Percentiles rank a stretch among this genome's conserved stretches.
These are phyloP conservation scores for Turdus rufiventris DNA, from an alignment of 2,113 vertebrate genomes.

Conservation along the genomic window DNA sequence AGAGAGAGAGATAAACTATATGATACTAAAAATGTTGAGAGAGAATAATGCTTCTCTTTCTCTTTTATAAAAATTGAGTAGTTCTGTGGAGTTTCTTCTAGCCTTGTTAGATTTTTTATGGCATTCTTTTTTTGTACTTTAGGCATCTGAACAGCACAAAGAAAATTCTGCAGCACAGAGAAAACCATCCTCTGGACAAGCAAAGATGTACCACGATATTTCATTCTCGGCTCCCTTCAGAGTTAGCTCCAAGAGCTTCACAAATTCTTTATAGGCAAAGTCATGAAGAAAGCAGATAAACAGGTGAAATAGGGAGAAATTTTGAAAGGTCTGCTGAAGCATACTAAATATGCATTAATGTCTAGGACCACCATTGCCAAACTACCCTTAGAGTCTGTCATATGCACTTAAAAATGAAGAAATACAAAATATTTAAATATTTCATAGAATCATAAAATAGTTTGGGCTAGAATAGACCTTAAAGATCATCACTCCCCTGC, in stretches of 20 bases:
- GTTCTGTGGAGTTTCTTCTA: not conserved
- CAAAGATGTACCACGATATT: not conserved
- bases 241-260: not conserved
- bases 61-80: not conserved
- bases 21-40: not conserved
- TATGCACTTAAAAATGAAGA: not conserved
- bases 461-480: not conserved
- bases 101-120: not conserved
- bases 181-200: not conserved
- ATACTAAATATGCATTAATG: not conserved
- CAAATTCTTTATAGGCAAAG: not conserved
- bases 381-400: not conserved
- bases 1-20: not conserved
- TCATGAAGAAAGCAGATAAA: not conserved
- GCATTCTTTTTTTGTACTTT: not conserved
- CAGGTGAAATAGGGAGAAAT: not conserved
- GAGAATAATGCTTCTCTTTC: not conserved
- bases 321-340: not conserved
- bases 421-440: not conserved
- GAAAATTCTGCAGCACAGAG: not conserved
- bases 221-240: not conserved
- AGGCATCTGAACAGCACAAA: not conserved
- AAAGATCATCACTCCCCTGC: not conserved
- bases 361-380: not conserved
- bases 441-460: not conserved